A percentile compares a stretch with the other conserved stretches of the same genome.
phyloP scores from a whole-genome alignment of 92 coral and sea anemone species.

The Porites rus region DNA sequence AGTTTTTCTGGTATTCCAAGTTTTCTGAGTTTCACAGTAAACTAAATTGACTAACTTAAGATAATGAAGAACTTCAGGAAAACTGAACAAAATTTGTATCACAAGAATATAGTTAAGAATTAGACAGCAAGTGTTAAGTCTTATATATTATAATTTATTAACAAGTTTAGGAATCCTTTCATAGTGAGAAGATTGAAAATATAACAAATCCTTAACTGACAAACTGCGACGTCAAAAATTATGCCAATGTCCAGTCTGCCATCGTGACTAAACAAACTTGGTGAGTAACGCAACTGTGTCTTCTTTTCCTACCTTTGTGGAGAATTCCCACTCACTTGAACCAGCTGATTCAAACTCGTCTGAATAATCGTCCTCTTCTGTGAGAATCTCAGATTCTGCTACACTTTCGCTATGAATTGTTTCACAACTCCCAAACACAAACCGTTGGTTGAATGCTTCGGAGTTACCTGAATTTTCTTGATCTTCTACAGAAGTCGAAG shows the following conservation, averaged over 20 bases:
- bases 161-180: background rate
- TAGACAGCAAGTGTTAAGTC: too few species aligned
- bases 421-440: background rate
- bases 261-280: too few species aligned
- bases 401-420: slow-evolving; percentile 1
- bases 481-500: background rate
- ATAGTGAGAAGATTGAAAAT: background rate
- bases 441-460: background rate
- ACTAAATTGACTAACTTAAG: too few species aligned
- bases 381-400: slow-evolving; percentile 5
- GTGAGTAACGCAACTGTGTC: background rate
- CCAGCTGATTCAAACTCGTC: slow-evolving; percentile 28
- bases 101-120: too few species aligned
- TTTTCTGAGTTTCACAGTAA: too few species aligned
- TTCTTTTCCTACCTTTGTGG: background rate
- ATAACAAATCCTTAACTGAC: background rate
- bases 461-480: background rate
- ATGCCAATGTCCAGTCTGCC: too few species aligned
- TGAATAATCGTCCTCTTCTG: slow-evolving; percentile 18
- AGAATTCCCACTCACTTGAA: background rate
- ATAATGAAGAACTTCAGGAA: too few species aligned
- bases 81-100: too few species aligned
- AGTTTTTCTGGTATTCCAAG: too few species aligned
- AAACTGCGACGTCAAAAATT: too few species aligned
- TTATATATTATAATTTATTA: too few species aligned